Conservation (phyloP, 2,797 vertebrate species). For the Hirundo rustica region DNA sequence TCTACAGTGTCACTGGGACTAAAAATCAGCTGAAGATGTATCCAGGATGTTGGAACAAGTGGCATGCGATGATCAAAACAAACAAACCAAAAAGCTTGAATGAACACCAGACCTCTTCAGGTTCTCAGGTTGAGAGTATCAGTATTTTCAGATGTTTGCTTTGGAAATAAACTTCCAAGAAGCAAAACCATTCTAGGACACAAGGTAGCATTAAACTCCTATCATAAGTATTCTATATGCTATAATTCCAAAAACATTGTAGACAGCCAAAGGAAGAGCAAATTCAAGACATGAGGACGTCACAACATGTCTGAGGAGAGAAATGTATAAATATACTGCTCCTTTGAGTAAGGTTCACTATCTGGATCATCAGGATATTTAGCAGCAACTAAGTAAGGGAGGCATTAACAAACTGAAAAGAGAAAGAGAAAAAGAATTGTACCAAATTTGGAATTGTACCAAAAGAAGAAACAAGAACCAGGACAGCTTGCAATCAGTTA, state of each 20-base stretch:
- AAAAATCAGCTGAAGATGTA: neutral
- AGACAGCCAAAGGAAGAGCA: neutral
- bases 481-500: neutral
- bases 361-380: neutral
- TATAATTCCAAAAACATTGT: neutral
- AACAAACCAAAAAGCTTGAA: neutral
- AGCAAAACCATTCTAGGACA: neutral
- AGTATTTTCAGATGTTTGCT: neutral
- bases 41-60: neutral
- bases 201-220: conserved; percentile 2
- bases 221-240: neutral
- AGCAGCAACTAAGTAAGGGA: neutral
- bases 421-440: neutral
- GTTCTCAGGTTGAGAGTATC: neutral
- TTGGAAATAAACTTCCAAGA: neutral
- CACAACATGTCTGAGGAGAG: neutral
- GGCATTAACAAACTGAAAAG: neutral
- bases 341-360: neutral
- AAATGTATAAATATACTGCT: neutral
- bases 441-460: neutral
- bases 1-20: neutral
- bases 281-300: neutral
- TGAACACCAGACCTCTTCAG: neutral
- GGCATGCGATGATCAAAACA: neutral
- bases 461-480: neutral